Base-by-base conservation (phyloP, 2,888 invertebrate species). In the Monopis laevigella region DNA sequence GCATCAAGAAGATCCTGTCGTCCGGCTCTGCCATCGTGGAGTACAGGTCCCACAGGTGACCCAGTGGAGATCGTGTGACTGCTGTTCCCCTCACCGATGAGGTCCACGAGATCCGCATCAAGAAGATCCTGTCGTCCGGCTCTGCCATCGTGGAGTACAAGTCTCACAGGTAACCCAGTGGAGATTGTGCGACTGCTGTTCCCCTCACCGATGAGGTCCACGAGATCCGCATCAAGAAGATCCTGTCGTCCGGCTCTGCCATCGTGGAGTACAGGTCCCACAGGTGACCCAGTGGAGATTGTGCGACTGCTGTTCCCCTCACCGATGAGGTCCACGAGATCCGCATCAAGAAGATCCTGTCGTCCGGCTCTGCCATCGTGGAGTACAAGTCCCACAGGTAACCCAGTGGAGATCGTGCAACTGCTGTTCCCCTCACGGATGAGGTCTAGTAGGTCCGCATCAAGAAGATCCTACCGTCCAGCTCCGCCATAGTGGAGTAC, bases 61-160 rank as follows among this genome's bases (percentile, higher is more conserved):
- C 78, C 82, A 39, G 78, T 82, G n/a, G 87, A 88, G 59, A 85
- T 89, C 42, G 65, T 73, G 19, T 67, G 73, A 1, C 65, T 82
- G 50, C 77, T 89, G 63, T 74, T 74, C 48, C 83, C 83, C 62
- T 77, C 17, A 78, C 80, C 35, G 78, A 80, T 44, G 78, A 78
- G 51, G 77, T 75, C 52, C 66, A 71, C 47, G 77, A 78, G 51
- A 74, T 80, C 7, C 74, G 75, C 56, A 66, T 80, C 34, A 62
- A 74, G n/a, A 74, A 74, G 34, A 65, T 71, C 6, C 53, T 65
- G 12, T 68, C 72, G 11, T 64, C 69, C 2, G 69, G 87, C 35
- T 88, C 87, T 50, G 89, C 88, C 24, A 86, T 92, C 52, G 86
- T 91, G 13, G 89, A 89, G 56, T 92, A 88, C 61, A 84, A 84